Evolutionary conservation across 37 sponge, comb jelly and placozoan species (phyloP).

Genomic region (Ianthella basta): DNA sequence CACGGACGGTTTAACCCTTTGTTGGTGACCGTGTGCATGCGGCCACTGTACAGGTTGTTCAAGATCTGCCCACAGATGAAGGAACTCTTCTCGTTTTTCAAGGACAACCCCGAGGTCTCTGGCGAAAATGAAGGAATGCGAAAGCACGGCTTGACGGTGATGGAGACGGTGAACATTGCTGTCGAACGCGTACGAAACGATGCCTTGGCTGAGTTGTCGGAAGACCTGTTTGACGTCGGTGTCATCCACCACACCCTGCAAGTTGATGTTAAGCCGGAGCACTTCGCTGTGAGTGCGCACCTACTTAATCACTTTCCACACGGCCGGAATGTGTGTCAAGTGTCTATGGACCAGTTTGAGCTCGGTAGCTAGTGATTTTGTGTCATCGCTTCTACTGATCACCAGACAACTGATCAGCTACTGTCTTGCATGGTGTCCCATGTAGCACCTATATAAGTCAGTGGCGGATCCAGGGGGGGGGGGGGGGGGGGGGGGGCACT

Average conservation of each 20-base stretch:
- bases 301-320: background rate
- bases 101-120: slow-evolving; percentile 12
- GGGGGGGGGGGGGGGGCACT: too few species aligned
- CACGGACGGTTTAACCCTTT: too few species aligned
- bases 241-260: slow-evolving; percentile 45
- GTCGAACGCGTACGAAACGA: slow-evolving; percentile 16
- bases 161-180: slow-evolving; percentile 61
- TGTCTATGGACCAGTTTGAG: too few species aligned
- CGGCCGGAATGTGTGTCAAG: too few species aligned
- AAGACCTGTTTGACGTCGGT: slow-evolving; percentile 55
- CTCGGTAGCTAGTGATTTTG: too few species aligned
- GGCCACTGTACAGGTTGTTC: slow-evolving; percentile 51
- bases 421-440: too few species aligned
- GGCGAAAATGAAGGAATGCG: slow-evolving; percentile 43
- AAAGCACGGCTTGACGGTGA: slow-evolving; percentile 59
- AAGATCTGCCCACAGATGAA: slow-evolving; percentile 45
- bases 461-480: too few species aligned
- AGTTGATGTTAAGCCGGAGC: slow-evolving; percentile 37
- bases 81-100: slow-evolving; percentile 54
- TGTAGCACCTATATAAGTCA: too few species aligned
- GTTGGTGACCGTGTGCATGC: background rate
- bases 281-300: slow-evolving; percentile 57
- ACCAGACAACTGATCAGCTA: too few species aligned
- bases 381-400: too few species aligned
- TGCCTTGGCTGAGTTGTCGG: slow-evolving; percentile 33